phyloP scores from a whole-genome alignment of 2,888 invertebrate genomes.

The Frankliniella intonsa region DNA sequence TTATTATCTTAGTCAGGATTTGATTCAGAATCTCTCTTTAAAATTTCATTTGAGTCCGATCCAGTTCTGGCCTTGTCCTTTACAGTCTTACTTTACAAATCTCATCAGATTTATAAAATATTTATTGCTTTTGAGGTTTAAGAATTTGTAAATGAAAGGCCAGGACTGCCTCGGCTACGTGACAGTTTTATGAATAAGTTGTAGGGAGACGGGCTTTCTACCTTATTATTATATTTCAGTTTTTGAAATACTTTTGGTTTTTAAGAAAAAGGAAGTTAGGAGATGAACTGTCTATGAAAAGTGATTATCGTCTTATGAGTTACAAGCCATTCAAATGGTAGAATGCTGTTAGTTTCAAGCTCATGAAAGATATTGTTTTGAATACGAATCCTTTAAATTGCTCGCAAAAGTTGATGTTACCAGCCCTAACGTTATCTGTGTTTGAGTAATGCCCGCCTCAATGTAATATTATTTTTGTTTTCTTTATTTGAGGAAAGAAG shows the following conservation, averaged over 20 bases:
- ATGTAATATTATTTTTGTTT: background rate
- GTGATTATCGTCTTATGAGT: too few species aligned
- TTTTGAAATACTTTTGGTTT: background rate
- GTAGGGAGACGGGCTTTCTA: slow-evolving; percentile 12
- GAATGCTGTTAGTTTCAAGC: too few species aligned
- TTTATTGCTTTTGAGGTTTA: background rate
- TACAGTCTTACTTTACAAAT: background rate
- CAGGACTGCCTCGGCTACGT: background rate
- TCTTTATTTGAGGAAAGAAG: slow-evolving; percentile 18
- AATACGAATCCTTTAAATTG: background rate
- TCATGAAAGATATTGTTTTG: too few species aligned
- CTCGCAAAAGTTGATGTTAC: slow-evolving; percentile 25
- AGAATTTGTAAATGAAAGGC: slow-evolving; percentile 11
- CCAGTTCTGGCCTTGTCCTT: slow-evolving; percentile 14
- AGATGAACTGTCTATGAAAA: too few species aligned
- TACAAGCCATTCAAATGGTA: too few species aligned
- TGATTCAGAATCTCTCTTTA: background rate
- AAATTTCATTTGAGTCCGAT: background rate
- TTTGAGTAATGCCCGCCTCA: slow-evolving; percentile 12
- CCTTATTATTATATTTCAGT: background rate
- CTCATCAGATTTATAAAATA: background rate
- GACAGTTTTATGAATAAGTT: background rate
- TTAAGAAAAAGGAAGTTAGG: too few species aligned
- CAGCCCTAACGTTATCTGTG: slow-evolving; percentile 6
- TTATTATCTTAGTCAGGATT: slow-evolving; percentile 6